Evolutionary conservation across 2,888 invertebrate genomes (phyloP).

Genomic region (Cerastis leucographa): DNA sequence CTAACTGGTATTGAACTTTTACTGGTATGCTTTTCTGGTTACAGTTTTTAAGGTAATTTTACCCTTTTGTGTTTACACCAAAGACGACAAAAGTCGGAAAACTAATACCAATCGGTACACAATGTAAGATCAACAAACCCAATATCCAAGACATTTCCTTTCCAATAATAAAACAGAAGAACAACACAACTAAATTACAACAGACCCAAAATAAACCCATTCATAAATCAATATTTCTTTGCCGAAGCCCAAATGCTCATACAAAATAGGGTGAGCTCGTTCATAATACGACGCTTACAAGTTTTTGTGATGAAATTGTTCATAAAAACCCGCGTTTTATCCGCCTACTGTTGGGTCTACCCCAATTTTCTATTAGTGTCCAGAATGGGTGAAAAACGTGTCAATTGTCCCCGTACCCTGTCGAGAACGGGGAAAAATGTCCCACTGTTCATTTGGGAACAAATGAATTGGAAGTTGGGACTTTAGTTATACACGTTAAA

Average conservation of each 20-base stretch:
- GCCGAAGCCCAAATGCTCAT: constrained; percentile 33
- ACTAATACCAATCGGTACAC: neutral
- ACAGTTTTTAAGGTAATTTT: neutral
- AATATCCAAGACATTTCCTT: constrained; percentile 2
- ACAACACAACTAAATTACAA: constrained; percentile 12
- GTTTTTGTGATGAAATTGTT: constrained; percentile 66
- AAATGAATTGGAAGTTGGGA: constrained; percentile 52
- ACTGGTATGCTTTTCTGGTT: neutral
- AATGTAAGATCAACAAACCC: neutral
- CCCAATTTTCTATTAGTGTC: constrained; percentile 65
- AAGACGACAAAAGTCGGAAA: neutral
- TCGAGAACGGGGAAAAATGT: constrained; percentile 38
- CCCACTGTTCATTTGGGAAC: constrained; percentile 48
- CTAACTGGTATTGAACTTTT: neutral
- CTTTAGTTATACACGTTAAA: neutral
- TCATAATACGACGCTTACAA: constrained; percentile 59
- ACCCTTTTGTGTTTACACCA: neutral
- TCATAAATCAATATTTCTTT: constrained; percentile 42
- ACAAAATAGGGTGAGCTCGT: constrained; percentile 49
- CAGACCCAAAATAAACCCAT: constrained; percentile 32
- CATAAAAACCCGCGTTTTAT: constrained; percentile 53
- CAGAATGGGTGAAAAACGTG: constrained; percentile 57
- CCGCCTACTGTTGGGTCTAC: constrained; percentile 44
- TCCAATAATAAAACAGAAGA: neutral
- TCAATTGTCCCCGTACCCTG: constrained; percentile 58